Percentiles rank a stretch among this genome's conserved stretches.
Conservation (phyloP, 2,888 invertebrate species). For the Nymphalis polychloros region DNA sequence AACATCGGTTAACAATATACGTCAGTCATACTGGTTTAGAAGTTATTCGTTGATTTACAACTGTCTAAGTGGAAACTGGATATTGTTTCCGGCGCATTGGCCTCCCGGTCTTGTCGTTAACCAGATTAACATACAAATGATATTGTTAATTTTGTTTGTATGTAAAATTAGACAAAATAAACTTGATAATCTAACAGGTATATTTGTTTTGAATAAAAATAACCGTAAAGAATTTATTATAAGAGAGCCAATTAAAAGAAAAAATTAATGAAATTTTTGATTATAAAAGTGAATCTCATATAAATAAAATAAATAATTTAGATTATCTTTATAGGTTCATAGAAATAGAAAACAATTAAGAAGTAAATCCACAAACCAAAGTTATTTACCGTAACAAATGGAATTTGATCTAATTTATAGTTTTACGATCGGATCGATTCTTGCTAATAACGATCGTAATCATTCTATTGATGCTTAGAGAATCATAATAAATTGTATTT, state of each 20-base stretch:
- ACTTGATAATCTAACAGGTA: neutral
- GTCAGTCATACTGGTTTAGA: slow-evolving; percentile 35
- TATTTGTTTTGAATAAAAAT: neutral
- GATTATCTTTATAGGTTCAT: no score
- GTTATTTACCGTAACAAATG: slow-evolving; percentile 12
- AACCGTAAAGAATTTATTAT: neutral
- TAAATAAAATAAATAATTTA: no score
- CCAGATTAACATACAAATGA: slow-evolving; percentile 23
- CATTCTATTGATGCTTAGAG: slow-evolving; percentile 24
- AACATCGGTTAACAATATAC: slow-evolving; percentile 32
- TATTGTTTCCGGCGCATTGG: slow-evolving; percentile 37
- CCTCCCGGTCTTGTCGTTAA: slow-evolving; percentile 27
- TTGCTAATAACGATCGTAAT: slow-evolving; percentile 24
- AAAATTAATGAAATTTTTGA: no score
- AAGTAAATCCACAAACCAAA: slow-evolving; percentile 19
- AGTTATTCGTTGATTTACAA: slow-evolving; percentile 40
- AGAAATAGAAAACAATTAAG: slow-evolving; percentile 1
- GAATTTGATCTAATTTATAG: slow-evolving; percentile 41
- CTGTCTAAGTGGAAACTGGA: slow-evolving; percentile 39
- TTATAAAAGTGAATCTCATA: no score
- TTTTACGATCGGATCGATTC: slow-evolving; percentile 48
- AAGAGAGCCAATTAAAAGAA: no score
- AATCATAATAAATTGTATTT: slow-evolving; percentile 34
- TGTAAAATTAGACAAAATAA: slow-evolving; percentile 15
- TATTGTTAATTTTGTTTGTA: slow-evolving; percentile 21